These are phyloP conservation scores for Lindbergichthys nudifrons DNA, from an alignment of 2,797 vertebrate species.

Conservation along the genomic window DNA sequence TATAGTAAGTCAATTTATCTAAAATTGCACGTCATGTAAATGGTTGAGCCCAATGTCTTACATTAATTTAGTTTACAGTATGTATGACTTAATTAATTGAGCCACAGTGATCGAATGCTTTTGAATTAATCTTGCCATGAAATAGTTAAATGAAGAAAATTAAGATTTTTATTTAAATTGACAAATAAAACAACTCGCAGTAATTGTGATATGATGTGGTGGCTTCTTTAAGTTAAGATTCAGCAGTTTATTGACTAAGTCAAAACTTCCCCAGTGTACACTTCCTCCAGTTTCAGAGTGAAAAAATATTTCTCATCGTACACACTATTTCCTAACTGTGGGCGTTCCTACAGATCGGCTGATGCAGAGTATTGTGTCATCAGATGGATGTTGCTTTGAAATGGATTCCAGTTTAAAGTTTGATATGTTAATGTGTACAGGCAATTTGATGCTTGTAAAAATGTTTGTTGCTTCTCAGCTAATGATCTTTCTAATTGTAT, in stretches of 20 bases:
- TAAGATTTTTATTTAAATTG: neutral
- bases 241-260: neutral
- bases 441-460: slow-evolving; percentile 12
- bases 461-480: slow-evolving; percentile 29
- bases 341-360: slow-evolving; percentile 7
- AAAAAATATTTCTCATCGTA: neutral
- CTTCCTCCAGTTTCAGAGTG: neutral
- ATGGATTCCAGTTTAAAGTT: slow-evolving; percentile 20
- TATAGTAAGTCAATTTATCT: neutral
- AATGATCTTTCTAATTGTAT: slow-evolving; percentile 8
- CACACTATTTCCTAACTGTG: neutral
- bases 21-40: slow-evolving; percentile 17
- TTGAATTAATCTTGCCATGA: slow-evolving; percentile 4
- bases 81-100: slow-evolving; percentile 13
- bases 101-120: neutral
- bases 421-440: slow-evolving; percentile 30
- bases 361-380: slow-evolving; percentile 15
- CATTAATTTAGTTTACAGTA: neutral
- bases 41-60: slow-evolving; percentile 3
- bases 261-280: neutral
- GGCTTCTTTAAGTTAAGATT: neutral
- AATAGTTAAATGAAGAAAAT: neutral
- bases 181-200: neutral
- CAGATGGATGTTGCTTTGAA: slow-evolving; percentile 3
- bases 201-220: neutral